phyloP scores from a whole-genome alignment of 2,888 invertebrate genomes.

The Sepiola atlantica region DNA sequence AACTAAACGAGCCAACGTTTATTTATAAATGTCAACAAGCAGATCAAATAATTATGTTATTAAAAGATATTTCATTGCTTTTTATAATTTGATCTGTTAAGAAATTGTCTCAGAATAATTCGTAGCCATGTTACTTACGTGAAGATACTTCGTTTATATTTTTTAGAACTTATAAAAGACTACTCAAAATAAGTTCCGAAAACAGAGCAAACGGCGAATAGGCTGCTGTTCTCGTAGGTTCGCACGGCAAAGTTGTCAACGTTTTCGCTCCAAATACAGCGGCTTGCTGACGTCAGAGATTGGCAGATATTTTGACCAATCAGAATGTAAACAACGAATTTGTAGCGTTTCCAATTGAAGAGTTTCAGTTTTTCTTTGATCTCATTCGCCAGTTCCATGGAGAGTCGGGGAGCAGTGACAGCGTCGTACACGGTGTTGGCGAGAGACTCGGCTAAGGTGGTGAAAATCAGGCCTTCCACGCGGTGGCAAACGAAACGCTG shows the following conservation, averaged over 20 bases:
- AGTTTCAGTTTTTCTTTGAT: constrained; percentile 59
- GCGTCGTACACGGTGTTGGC: constrained; percentile 56
- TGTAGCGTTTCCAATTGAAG: constrained; percentile 59
- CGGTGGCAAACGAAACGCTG: neutral
- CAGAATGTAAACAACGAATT: constrained; percentile 60
- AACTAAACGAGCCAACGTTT: too few relatives aligned
- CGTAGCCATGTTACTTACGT: neutral
- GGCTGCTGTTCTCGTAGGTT: constrained; percentile 54
- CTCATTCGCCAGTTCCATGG: constrained; percentile 56
- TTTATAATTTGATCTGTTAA: neutral
- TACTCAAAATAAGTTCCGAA: constrained; percentile 60
- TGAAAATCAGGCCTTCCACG: neutral
- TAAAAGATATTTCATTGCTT: neutral
- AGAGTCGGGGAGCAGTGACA: constrained; percentile 55
- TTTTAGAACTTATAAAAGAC: neutral
- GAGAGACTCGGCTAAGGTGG: constrained; percentile 52
- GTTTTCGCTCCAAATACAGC: constrained; percentile 61
- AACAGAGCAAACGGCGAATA: constrained; percentile 61
- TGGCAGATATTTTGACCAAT: constrained; percentile 60
- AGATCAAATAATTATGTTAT: neutral
- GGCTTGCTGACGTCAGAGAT: constrained; percentile 57
- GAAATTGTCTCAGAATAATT: neutral
- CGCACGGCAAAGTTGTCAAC: constrained; percentile 59
- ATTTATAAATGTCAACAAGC: neutral
- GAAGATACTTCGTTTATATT: neutral